Evolutionary conservation across 2,888 invertebrate species (phyloP), one percentile per base, ranked within the genome.

Genomic region (Lymantria dispar): DNA sequence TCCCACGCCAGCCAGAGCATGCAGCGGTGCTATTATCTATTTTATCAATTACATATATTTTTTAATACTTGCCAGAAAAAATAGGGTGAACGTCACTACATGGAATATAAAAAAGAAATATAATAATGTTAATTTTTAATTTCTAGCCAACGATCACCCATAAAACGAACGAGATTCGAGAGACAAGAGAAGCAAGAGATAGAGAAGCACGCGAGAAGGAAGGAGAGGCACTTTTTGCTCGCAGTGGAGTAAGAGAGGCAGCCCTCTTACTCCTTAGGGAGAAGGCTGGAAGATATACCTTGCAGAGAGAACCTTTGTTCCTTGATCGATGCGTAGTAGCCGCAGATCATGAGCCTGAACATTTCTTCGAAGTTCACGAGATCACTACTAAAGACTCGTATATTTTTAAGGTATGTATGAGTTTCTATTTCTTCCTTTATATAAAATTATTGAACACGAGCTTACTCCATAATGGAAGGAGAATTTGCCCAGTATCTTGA

Each of bases 361-460:
- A 98, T 83, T 97, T 97, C 85, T 98, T 98, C 83, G 98, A 98
- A 92, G 95, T 98, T 63, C 97, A 98, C 87, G 98, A 98, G 89
- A 94, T 97, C 62, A 95, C 96, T 62, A 96, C 97, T 55, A 98
- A 97, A 89, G 98, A 98, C 83, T 96, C 98, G 51, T 97, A 96
- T 87, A 96, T 98, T 85, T 97, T 98, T 88, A 98, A 98, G 95
- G 98, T 98, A 11, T 3, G 29, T 29, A 42, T 40, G 7, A 29
- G 8, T 8, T 41, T 15, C 9, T 8, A 2, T 1, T 10, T 14
- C 15, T 22, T 5, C 22, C 5, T 5, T 22, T 22, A 22, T 3
- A 5, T 22, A 3, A 2, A 22, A 22, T 22, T 5, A 5, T 22
- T 22, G 22, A 5, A 22, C 22, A 22, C 5, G 22, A 22, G 5